Evolutionary conservation across 1,140 invertebrate species (phyloP), one percentile per base, ranked within the genome.

Genomic region (Euglossa dilemma): DNA sequence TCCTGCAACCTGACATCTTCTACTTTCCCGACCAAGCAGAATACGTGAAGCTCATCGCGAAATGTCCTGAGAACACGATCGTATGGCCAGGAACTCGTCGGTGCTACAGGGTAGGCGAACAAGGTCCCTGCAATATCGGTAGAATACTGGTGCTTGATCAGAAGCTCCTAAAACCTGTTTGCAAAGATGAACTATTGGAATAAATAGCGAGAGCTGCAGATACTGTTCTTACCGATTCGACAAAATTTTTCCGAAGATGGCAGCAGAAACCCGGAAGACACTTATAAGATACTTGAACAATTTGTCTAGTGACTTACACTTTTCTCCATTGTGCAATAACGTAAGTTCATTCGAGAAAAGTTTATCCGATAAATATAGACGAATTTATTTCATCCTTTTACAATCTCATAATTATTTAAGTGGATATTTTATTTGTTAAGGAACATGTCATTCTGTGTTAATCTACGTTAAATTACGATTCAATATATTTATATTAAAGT

Each of bases 91-190:
- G 36, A 3, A 78, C 67, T 45, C 71, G 85, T 80, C 86, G 83
- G 6, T 91, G 91, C 47, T 92, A 91, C 71, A 85, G 57, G 11
- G 84, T 85, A 69, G 88, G 86, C 36, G 85, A 91, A 6, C 76
- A 83, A 86, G 91, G 91, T 67, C 91, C 90, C 86, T 92, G 91
- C 75, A 86, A 87, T 64, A 63, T 87, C 79, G 90, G 86, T 36
- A 67, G 87, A 11, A 52, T 89, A 12, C 50, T 91, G 11, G n/a
- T 57, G 14, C 70, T 92, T 66, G 85, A 91, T 56, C 43, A 36
- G 25, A 79, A 16, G 36, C 54, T 70, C 12, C 50, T 87, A 6
- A 84, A 82, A 84, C 87, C 91, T 0, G 86, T 52, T 59, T 91
- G 90, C 50, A 75, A 66, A 43, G 82, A 90, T 12, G 2, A 0